Percentiles rank a stretch among this genome's conserved stretches.
These are phyloP conservation scores for Spongilla lacustris DNA, from an alignment of 37 sponge, comb jelly and placozoan species.

Conservation along the genomic window DNA sequence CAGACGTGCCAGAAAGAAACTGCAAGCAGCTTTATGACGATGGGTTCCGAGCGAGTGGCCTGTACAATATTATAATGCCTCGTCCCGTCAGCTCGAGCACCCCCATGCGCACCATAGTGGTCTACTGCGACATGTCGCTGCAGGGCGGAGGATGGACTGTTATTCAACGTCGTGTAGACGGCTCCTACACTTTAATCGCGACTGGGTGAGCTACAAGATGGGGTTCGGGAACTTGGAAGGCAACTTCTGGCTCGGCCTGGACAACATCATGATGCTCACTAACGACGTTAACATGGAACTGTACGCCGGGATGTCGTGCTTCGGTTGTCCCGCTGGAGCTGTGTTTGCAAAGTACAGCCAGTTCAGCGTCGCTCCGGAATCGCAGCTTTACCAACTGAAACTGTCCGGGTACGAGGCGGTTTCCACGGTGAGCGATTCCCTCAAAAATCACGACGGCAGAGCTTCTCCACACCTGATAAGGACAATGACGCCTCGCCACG, in stretches of 20 bases:
- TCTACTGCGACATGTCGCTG: conserved; percentile 65
- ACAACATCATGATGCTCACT: conserved; percentile 39
- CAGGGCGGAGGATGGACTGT: conserved; percentile 67
- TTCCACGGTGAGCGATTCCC: too few relatives aligned
- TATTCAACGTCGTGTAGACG: conserved; percentile 47
- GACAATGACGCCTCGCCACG: too few relatives aligned
- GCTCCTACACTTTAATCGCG: conserved; percentile 16
- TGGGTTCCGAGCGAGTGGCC: conserved; percentile 35
- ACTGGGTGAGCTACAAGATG: conserved; percentile 34
- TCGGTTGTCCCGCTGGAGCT: too few relatives aligned
- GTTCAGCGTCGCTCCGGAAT: too few relatives aligned
- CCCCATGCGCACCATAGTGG: conserved; percentile 37
- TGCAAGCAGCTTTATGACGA: conserved; percentile 57
- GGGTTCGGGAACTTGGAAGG: conserved; percentile 56
- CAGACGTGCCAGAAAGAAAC: conserved; percentile 41
- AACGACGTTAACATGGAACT: conserved; percentile 14
- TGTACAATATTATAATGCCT: conserved; percentile 37
- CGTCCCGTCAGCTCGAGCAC: not conserved
- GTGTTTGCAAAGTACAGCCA: too few relatives aligned
- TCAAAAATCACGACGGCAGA: too few relatives aligned
- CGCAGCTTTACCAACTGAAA: too few relatives aligned
- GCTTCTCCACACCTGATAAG: too few relatives aligned
- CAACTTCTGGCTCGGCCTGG: conserved; percentile 64
- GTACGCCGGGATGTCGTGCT: not conserved
- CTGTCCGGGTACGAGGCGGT: too few relatives aligned